These are phyloP conservation scores for Colinus virginianus DNA, from an alignment of 2,113 vertebrate species.

Conservation along the genomic window DNA sequence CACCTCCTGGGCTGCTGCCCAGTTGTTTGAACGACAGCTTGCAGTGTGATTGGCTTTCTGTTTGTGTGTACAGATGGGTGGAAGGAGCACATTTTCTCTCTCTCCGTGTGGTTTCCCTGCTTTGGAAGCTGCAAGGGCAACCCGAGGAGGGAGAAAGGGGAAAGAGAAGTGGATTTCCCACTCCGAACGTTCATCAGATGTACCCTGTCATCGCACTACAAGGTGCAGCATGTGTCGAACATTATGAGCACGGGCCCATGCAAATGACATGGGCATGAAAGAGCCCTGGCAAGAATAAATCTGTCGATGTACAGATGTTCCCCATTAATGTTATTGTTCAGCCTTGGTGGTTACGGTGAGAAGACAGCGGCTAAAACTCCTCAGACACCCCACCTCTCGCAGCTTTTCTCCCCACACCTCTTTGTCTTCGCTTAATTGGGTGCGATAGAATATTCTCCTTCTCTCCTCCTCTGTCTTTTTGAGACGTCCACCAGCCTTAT, in stretches of 20 bases:
- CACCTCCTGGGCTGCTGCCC: not conserved
- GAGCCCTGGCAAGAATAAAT: slow-evolving; percentile 61
- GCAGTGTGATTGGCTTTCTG: slow-evolving; percentile 23
- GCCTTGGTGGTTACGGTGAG: slow-evolving; percentile 41
- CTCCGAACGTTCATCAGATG: not conserved
- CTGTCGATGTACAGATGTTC: slow-evolving; percentile 65
- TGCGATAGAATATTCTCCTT: slow-evolving; percentile 28
- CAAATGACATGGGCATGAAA: slow-evolving; percentile 46
- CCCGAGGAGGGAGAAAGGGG: not conserved
- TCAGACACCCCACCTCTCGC: slow-evolving; percentile 39
- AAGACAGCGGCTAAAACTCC: slow-evolving; percentile 51
- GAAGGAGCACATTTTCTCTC: not conserved
- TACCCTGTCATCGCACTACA: slow-evolving; percentile 1
- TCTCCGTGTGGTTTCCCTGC: not conserved
- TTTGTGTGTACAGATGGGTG: not conserved
- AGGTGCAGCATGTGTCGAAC: slow-evolving; percentile 35
- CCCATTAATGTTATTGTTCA: slow-evolving; percentile 65
- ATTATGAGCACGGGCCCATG: slow-evolving; percentile 31
- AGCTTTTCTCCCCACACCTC: slow-evolving; percentile 60
- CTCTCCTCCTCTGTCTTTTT: slow-evolving; percentile 38
- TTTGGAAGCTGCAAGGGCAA: not conserved
- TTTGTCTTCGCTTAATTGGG: slow-evolving; percentile 72
- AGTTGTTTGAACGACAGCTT: not conserved
- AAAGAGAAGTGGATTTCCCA: slow-evolving; percentile 5
- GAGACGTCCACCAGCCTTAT: slow-evolving; percentile 30